A percentile compares a stretch with the other conserved stretches of the same genome.
These are phyloP conservation scores for Corythornis cristatus DNA, from an alignment of 2,113 vertebrate species.

Conservation along the genomic window DNA sequence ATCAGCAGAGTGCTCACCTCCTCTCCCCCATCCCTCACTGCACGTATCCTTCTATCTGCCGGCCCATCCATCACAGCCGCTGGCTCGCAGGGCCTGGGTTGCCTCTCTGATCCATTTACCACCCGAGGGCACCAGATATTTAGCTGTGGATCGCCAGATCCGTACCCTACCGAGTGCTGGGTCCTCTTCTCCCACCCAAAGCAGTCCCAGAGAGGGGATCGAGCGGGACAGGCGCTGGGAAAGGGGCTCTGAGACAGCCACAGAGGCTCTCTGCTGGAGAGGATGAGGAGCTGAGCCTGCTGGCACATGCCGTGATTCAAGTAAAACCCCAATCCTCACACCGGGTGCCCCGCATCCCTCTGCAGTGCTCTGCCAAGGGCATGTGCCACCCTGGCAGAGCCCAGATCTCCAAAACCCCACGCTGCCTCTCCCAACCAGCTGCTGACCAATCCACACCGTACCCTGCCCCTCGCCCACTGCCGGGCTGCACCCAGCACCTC, in stretches of 20 bases:
- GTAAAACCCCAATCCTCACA: background rate
- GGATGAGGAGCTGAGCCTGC: background rate
- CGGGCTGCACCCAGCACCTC: background rate
- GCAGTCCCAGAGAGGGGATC: accelerated
- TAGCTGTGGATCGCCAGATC: background rate
- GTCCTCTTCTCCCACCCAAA: accelerated
- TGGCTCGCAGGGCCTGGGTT: background rate
- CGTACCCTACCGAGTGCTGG: accelerated
- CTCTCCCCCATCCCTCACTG: background rate
- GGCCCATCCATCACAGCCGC: constrained; percentile 5
- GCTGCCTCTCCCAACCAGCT: background rate
- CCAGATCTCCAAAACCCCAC: background rate
- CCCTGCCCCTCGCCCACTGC: background rate
- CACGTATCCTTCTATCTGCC: background rate
- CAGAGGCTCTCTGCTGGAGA: accelerated
- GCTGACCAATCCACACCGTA: background rate
- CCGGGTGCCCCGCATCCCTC: accelerated
- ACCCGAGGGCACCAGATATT: background rate
- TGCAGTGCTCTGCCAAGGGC: background rate
- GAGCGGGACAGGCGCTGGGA: background rate
- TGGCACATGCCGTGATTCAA: accelerated
- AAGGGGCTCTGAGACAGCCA: accelerated
- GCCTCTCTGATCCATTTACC: background rate
- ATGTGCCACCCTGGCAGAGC: background rate
- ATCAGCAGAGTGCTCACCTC: background rate